Base-by-base conservation (phyloP, 2,888 invertebrate genomes). In the Epiblema foenella region DNA sequence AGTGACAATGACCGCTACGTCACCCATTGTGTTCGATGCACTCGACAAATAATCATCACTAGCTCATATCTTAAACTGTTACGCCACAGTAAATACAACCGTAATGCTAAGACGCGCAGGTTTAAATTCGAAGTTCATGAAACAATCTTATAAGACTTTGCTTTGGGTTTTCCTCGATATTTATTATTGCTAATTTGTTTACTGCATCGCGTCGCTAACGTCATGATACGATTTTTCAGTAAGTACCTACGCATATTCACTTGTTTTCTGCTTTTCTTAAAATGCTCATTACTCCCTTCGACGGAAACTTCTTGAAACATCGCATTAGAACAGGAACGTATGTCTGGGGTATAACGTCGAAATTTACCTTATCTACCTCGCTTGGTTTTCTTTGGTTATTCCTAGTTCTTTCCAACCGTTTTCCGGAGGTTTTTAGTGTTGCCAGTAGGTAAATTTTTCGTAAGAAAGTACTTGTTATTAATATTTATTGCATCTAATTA, bases 1-100 rank as follows among this genome's bases (percentile, higher is more conserved):
- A 52, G 37, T 64, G 64, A 64, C 64, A 64, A 64, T 42, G 64
- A 64, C 64, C 54, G 54, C 64, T 64, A 54, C 64, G 64, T 64
- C 64, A 64, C n/a, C 64, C 64, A 64, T 64, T 64, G 63, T 62
- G 51, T 64, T 37, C 64, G 52, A 39, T 64, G 64, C 64, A 52
- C 51, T 24, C 39, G 11, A 51, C 39, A 11, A n/a, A 9, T 64
- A 20, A 24, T 15, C n/a, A 12, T 39, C 10, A 54, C 12, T 8
- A 64, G n/a, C 52, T 54, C 64, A 10, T 54, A 64, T 54, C 54
- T 39, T 15, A 12, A 39, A 37, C 15, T 20, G 5, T 20, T 18
- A 11, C 3, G 2, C 17, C 15, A 5, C 9, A n/a, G 9, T 0
- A 64, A 52, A 39, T 11, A 11, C 64, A 39, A 64, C 64, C 20